Evolutionary conservation across 2,113 vertebrate genomes (phyloP).

Genomic region (Gopherus flavomarginatus): DNA sequence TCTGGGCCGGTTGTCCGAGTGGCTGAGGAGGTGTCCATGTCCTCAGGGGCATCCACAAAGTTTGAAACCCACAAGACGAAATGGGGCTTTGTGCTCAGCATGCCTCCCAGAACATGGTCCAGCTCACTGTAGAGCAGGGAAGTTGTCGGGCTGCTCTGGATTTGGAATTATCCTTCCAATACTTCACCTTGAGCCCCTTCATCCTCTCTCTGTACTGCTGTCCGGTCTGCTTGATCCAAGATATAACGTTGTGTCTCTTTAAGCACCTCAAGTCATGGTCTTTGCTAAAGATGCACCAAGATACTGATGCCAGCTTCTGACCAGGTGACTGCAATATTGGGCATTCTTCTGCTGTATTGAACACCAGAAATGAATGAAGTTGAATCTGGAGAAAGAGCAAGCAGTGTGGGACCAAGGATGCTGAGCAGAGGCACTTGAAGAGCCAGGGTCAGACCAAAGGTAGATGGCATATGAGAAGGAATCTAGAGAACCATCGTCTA

Average conservation of each 20-base stretch:
- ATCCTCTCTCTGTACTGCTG: not conserved
- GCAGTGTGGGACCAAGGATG: not conserved
- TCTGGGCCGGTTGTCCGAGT: not conserved
- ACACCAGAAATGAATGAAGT: not conserved
- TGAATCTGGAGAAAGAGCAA: not conserved
- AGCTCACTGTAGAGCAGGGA: not conserved
- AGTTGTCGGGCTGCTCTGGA: not conserved
- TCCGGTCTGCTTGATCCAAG: not conserved
- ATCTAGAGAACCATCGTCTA: rapidly evolving
- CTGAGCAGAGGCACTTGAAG: not conserved
- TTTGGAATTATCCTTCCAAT: not conserved
- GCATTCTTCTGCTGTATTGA: not conserved
- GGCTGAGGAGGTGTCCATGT: not conserved
- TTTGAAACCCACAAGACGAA: constrained; percentile 18
- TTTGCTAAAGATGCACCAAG: not conserved
- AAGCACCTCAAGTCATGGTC: not conserved
- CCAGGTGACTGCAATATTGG: not conserved
- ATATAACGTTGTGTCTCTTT: not conserved
- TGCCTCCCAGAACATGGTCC: not conserved
- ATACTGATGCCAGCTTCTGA: not conserved
- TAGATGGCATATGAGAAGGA: not conserved
- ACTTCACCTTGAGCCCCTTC: not conserved
- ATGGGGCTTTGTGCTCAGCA: not conserved
- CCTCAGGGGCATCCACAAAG: not conserved
- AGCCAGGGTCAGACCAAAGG: rapidly evolving